Percentiles rank a stretch among this genome's conserved stretches.
Evolutionary conservation across 2,888 invertebrate genomes (phyloP).

Genomic region (Crocallis elinguaria): DNA sequence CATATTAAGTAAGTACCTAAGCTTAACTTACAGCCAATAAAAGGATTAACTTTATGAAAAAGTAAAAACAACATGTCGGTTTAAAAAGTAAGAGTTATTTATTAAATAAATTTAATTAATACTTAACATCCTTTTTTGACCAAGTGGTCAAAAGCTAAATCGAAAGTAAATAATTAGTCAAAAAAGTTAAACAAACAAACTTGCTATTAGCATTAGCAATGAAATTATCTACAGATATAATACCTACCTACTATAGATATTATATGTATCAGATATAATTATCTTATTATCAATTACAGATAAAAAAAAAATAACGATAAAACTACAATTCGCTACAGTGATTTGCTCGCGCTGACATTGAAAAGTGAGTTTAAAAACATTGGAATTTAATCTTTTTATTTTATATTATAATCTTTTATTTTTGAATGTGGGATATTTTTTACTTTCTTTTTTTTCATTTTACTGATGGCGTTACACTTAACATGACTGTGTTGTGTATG

Average conservation of each 20-base stretch:
- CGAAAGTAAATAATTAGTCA: too few species aligned
- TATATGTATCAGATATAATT: constrained; percentile 13
- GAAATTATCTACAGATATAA: neutral
- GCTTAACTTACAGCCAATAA: too few species aligned
- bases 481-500: too few species aligned
- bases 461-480: too few species aligned
- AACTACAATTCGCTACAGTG: constrained; percentile 19
- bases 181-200: neutral
- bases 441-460: neutral
- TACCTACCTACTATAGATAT: neutral
- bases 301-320: constrained; percentile 15
- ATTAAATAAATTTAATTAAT: too few species aligned
- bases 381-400: constrained; percentile 3
- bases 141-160: too few species aligned
- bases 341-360: constrained; percentile 13
- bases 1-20: too few species aligned
- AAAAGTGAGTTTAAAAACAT: constrained; percentile 9
- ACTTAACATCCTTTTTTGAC: too few species aligned
- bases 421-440: constrained; percentile 1
- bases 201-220: neutral
- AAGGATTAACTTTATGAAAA: too few species aligned
- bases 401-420: neutral
- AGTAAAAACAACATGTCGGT: too few species aligned
- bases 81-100: too few species aligned
- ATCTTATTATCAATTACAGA: constrained; percentile 14